Base-by-base conservation (phyloP, 2,797 vertebrate genomes). In the Cichlasoma orientale region DNA sequence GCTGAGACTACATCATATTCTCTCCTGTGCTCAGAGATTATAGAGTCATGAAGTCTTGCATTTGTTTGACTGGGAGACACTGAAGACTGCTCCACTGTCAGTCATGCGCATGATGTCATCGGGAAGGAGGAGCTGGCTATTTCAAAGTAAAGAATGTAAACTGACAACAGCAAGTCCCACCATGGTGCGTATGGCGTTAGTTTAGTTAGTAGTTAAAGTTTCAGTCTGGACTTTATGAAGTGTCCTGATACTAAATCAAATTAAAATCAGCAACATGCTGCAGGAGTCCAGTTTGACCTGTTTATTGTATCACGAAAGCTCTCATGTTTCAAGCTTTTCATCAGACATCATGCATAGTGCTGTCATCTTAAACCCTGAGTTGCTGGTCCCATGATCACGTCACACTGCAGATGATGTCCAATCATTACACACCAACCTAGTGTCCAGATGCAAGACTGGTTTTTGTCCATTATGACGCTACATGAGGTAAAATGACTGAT, bases 401-500 rank as follows among this genome's bases (percentile, higher is more conserved):
- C 13, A 44, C 41, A 44, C 2, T 13, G 38, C 12, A 41, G 11
- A 41, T 41, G 8, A 19, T 66, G 16, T 66, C 38, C 61, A 47
- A 47, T 66, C 23, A 27, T 11, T 19, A 0, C 5, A 66, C 18
- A 27, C 5, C 16, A 66, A 47, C 9, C 61, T 0, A 66, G 16
- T 50, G 25, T 68, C 41, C 38, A 68, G 63, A 68, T 68, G 63
- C 41, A 68, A 68, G 5, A 68, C 19, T 50, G 23, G 12, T 29
- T 68, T 50, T n/a, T 50, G 41, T 68, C 41, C 41, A 68, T 47
- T 50, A 29, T 4, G 63, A 68, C 23, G 4, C 5, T 50, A 50
- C 41, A n/a, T 18, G 25, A 66, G 23, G 7, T 1, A 66, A 47
- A 47, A 29, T 0, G 1, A 66, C 41, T 0, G 16, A 19, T 5